Evolutionary conservation across 2,113 vertebrate genomes (phyloP).

Genomic region (Epinephelus cyanopodus): DNA sequence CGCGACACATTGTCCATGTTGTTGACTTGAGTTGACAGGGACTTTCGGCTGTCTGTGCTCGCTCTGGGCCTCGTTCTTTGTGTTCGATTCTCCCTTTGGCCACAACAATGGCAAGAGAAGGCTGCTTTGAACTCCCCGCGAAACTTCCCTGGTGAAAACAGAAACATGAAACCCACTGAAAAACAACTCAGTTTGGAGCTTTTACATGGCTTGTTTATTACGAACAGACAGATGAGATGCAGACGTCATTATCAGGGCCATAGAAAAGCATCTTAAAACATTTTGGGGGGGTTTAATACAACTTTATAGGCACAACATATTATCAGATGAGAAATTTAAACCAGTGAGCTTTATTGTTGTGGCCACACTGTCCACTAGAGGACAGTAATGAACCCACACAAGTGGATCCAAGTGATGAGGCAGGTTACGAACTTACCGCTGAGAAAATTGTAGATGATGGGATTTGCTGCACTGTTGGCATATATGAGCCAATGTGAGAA

Average conservation of each 20-base stretch:
- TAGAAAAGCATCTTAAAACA: background rate
- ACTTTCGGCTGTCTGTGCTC: conserved; percentile 94
- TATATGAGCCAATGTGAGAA: conserved; percentile 99
- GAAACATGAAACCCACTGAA: background rate
- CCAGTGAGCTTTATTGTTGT: background rate
- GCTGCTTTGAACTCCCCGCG: conserved; percentile 97
- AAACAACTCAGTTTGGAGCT: background rate
- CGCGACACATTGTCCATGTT: conserved; percentile 91
- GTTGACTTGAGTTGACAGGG: conserved; percentile 92
- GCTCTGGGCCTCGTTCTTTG: conserved; percentile 82
- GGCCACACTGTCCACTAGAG: conserved; percentile 66
- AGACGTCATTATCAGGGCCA: background rate
- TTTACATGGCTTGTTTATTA: background rate
- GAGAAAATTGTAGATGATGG: conserved; percentile 99
- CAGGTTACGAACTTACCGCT: conserved; percentile 89
- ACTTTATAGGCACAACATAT: background rate
- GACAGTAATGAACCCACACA: conserved; percentile 33
- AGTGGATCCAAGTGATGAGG: background rate
- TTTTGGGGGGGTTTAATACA: background rate
- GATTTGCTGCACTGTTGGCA: conserved; percentile 97
- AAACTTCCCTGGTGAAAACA: conserved; percentile 90
- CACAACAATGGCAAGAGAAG: conserved; percentile 90
- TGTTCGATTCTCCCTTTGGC: conserved; percentile 74
- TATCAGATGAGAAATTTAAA: background rate
- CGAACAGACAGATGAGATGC: background rate